These are phyloP conservation scores for Anomalospiza imberbis DNA, from an alignment of 2,797 vertebrate species.

Conservation along the genomic window DNA sequence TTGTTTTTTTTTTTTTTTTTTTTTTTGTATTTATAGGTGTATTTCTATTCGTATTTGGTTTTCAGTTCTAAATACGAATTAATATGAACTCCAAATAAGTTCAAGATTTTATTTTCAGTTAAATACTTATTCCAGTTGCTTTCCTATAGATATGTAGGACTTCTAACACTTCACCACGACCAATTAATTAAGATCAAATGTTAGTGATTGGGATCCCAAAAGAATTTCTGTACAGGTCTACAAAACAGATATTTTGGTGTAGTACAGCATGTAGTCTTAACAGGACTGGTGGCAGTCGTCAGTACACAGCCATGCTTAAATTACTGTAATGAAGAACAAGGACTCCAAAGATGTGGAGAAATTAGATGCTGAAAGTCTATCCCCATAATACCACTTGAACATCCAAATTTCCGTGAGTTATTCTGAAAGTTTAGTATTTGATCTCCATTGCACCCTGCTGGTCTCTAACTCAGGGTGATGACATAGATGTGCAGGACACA, in stretches of 20 bases:
- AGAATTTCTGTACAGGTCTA: background rate
- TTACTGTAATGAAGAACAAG: background rate
- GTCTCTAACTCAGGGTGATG: background rate
- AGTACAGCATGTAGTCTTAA: background rate
- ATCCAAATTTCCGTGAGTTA: background rate
- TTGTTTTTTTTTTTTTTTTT: fast-evolving
- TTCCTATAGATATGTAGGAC: background rate
- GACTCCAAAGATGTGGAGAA: background rate
- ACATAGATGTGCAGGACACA: background rate
- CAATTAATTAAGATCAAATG: background rate
- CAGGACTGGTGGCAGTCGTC: background rate
- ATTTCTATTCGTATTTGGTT: background rate
- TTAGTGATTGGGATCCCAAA: background rate
- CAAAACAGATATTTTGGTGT: background rate
- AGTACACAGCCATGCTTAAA: background rate
- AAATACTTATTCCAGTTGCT: background rate
- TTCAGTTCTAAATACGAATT: background rate
- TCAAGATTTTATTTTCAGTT: background rate
- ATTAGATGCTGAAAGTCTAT: background rate
- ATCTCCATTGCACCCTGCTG: background rate
- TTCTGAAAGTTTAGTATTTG: background rate
- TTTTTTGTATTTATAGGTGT: background rate
- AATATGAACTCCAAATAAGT: background rate
- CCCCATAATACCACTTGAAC: background rate
- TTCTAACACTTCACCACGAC: background rate